phyloP scores from a whole-genome alignment of 2,888 invertebrate species.

The Metallyticus violacea region DNA sequence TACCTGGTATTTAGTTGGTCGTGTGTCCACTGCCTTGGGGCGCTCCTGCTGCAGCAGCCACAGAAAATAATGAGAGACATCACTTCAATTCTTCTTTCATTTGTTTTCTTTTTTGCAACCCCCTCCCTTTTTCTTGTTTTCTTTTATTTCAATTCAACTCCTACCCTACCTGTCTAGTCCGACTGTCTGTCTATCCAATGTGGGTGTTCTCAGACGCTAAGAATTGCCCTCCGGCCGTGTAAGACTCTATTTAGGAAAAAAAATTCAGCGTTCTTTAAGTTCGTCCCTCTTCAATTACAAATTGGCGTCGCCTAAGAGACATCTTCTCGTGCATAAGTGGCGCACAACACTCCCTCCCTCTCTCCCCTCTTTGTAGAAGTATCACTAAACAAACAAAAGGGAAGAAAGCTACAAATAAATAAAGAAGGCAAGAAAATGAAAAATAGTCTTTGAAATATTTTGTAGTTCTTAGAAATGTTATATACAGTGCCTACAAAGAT shows the following conservation, averaged over 20 bases:
- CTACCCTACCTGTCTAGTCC: constrained; percentile 6
- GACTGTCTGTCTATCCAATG: not conserved
- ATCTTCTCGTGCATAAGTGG: not conserved
- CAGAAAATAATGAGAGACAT: constrained; percentile 30
- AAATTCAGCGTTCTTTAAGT: not conserved
- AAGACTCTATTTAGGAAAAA: constrained; percentile 8
- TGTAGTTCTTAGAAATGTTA: not conserved
- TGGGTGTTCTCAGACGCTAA: constrained; percentile 17
- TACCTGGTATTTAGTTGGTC: constrained; percentile 20
- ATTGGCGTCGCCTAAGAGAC: constrained; percentile 13
- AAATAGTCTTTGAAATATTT: not conserved
- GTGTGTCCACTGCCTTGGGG: constrained; percentile 15
- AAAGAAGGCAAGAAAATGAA: not conserved
- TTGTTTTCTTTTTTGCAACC: constrained; percentile 15
- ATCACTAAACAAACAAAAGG: not conserved
- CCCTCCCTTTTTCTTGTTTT: constrained; percentile 2
- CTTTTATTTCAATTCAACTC: constrained; percentile 18
- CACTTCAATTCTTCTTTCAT: constrained; percentile 30
- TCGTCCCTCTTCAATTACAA: constrained; percentile 16
- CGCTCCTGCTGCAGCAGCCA: not conserved
- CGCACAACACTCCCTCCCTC: not conserved
- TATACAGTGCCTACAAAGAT: no score
- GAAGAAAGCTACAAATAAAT: not conserved
- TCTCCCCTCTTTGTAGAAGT: not conserved
- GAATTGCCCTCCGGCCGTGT: constrained; percentile 1